Conservation (phyloP, 2,888 invertebrate genomes). For the Colletes collaris region DNA sequence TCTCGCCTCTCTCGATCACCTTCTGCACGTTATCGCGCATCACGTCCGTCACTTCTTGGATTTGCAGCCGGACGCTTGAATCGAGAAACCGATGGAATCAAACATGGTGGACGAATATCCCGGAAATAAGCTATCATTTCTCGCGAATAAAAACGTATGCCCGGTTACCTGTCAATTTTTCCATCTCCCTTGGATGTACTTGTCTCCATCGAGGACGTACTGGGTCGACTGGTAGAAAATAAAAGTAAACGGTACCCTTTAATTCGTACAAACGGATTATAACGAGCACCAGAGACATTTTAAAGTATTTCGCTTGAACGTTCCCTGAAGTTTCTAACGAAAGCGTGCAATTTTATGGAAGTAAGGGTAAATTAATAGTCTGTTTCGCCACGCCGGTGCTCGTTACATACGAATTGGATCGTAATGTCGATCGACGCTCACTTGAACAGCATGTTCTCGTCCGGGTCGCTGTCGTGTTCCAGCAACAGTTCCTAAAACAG, state of each 20-base stretch:
- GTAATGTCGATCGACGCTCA: conserved; percentile 51
- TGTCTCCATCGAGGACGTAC: conserved; percentile 58
- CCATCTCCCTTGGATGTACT: conserved; percentile 49
- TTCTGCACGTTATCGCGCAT: conserved; percentile 82
- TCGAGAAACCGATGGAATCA: background rate
- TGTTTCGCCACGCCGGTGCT: too few relatives aligned
- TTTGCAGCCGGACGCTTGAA: conserved; percentile 79
- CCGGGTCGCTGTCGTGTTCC: conserved; percentile 80
- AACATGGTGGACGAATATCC: background rate
- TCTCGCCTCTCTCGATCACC: conserved; percentile 81
- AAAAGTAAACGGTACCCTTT: background rate
- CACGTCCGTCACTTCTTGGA: conserved; percentile 80
- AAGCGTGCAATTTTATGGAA: too few relatives aligned
- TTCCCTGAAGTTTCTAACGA: too few relatives aligned
- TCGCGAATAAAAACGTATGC: conserved; percentile 24
- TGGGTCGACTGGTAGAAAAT: conserved; percentile 71
- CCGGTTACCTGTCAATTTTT: conserved; percentile 72
- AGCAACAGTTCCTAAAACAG: conserved; percentile 75
- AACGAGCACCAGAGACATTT: too few relatives aligned
- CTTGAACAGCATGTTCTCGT: conserved; percentile 79
- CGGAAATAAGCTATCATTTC: background rate
- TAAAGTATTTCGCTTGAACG: too few relatives aligned
- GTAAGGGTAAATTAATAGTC: too few relatives aligned
- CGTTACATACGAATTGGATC: too few relatives aligned
- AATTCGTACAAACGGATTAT: too few relatives aligned